These are phyloP conservation scores for Eurystomus glaucurus DNA, from an alignment of 2,797 vertebrate genomes.

Conservation along the genomic window DNA sequence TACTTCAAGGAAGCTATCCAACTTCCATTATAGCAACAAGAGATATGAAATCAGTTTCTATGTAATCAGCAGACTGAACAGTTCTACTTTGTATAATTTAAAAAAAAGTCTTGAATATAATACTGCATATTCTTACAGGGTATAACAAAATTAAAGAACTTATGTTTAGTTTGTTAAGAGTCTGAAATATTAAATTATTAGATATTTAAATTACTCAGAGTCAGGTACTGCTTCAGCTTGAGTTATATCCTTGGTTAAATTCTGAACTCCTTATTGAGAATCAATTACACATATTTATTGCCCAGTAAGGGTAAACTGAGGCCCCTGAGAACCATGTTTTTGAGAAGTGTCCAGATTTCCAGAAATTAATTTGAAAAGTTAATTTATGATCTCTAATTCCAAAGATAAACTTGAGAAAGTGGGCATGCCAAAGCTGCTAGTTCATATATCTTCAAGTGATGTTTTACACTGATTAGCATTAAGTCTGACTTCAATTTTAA, in stretches of 20 bases:
- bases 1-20: background rate
- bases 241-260: background rate
- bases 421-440: background rate
- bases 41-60: slow-evolving; percentile 11
- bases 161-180: background rate
- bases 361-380: background rate
- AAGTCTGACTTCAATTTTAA: background rate
- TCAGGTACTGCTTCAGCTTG: background rate
- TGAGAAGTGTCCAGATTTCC: background rate
- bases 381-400: background rate
- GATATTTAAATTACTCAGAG: background rate
- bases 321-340: rapidly evolving
- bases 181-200: background rate
- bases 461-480: background rate
- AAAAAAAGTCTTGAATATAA: background rate
- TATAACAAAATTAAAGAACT: background rate
- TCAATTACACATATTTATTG: background rate
- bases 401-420: background rate
- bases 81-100: background rate
- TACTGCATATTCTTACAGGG: background rate
- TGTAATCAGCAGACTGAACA: background rate
- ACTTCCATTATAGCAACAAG: slow-evolving; percentile 20
- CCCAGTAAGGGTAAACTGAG: background rate
- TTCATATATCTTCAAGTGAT: background rate
- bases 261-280: background rate